Evolutionary conservation across 37 sponge, comb jelly and placozoan genomes (phyloP), one percentile per base, ranked within the genome.

Genomic region (Beroe ovata): DNA sequence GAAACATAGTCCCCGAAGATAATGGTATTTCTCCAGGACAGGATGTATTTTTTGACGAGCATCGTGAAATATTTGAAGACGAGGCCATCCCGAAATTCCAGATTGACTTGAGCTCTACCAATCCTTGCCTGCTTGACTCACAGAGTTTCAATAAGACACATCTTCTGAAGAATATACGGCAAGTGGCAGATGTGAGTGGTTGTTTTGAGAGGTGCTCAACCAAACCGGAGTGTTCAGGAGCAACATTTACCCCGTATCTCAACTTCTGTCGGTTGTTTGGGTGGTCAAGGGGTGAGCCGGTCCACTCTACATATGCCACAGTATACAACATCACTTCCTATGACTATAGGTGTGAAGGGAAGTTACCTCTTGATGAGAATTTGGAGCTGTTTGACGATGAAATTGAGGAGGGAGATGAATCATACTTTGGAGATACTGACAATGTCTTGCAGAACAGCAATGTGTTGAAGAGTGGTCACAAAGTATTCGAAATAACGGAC

Each of bases 151-250:
- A n/a, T n/a, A 26, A 8, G 14, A 37, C 18, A 34, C 36, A 37
- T 26, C 16, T 66, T 0, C 30, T 66, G 69, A 30, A 66, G 69
- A 34, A 8, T 34, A 30, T 34, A 33, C 25, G 16, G 2, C 32
- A 66, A 8, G 69, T 66, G 1, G 33, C 30, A 14, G 11, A 18
- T 33, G 25, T 37, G 3, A 32, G 30, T 8, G 18, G 34, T 8
- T 66, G 69, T 33, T 66, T 66, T 29, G 69, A 66, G 34, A 66
- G 8, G 36, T 66, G 69, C 16, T 66, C 69, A 18, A 11, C 36
- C 1, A 4, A 32, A 8, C 14, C 25, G 14, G 69, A 66, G 1
- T 66, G 69, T 66, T 25, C 30, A 34, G 69, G 32, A 30, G 35
- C 35, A 2, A 66, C 32, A 26, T 66, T 29, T 66, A 3, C 32